A percentile compares a stretch with the other conserved stretches of the same genome.
Conservation (phyloP, 2,113 vertebrate species). For the Neomonachus schauinslandi region DNA sequence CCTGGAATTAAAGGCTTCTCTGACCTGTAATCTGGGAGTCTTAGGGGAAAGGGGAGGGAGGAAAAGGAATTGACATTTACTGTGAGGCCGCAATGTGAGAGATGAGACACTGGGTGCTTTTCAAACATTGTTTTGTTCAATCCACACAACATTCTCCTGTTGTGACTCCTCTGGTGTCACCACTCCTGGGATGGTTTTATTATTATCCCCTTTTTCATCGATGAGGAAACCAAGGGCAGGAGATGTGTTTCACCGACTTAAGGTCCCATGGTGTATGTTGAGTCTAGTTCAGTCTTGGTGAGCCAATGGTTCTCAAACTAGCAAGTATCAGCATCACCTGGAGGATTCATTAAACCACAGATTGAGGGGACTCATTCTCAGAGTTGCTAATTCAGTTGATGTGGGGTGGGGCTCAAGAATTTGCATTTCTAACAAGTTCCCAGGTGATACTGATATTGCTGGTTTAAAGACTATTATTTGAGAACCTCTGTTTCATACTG, state of each 20-base stretch:
- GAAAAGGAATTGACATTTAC: background rate
- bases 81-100: background rate
- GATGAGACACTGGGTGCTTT: background rate
- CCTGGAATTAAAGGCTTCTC: background rate
- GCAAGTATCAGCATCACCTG: background rate
- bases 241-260: background rate
- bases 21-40: background rate
- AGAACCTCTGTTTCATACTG: background rate
- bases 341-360: background rate
- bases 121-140: background rate
- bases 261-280: background rate
- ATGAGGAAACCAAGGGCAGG: background rate
- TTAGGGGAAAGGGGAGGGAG: background rate
- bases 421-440: background rate
- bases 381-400: background rate
- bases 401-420: background rate
- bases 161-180: background rate
- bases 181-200: background rate
- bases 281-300: background rate
- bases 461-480: background rate
- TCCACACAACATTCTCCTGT: background rate
- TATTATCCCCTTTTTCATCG: background rate
- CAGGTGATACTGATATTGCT: background rate
- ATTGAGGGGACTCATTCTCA: background rate
- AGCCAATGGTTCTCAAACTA: background rate